Conservation (phyloP, 2,113 vertebrate genomes). For the Sprattus sprattus region DNA sequence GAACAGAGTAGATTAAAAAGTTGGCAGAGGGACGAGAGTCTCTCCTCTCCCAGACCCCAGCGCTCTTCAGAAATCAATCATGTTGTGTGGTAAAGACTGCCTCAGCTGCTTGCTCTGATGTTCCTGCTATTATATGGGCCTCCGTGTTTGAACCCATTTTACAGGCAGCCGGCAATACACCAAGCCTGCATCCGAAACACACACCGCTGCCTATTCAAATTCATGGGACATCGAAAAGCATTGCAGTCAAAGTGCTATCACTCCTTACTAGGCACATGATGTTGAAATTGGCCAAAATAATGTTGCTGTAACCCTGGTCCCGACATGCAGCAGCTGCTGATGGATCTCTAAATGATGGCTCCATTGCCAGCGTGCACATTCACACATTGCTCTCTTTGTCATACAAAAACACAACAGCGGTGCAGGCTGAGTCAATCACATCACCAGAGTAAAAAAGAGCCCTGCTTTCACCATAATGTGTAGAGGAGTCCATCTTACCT, state of each 20-base stretch:
- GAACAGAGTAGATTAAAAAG: too few relatives aligned
- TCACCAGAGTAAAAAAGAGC: background rate
- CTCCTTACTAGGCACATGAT: conserved; percentile 12
- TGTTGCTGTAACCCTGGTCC: conserved; percentile 18
- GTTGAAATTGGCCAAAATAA: conserved; percentile 24
- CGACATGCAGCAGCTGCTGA: background rate
- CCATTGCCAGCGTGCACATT: background rate
- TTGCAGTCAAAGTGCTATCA: conserved; percentile 34
- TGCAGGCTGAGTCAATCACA: background rate
- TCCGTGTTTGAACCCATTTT: background rate
- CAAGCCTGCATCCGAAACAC: background rate
- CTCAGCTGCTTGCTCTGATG: background rate
- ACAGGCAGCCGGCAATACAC: background rate
- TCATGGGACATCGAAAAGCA: conserved; percentile 33
- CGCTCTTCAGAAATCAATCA: too few relatives aligned
- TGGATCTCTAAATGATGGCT: background rate
- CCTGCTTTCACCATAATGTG: background rate
- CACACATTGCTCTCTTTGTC: background rate
- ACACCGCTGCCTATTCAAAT: conserved; percentile 31
- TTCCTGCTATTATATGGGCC: background rate
- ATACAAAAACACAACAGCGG: background rate
- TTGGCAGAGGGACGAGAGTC: too few relatives aligned
- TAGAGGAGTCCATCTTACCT: background rate
- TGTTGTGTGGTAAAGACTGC: too few relatives aligned
- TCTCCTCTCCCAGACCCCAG: too few relatives aligned